Base-by-base conservation (phyloP, 2,113 vertebrate genomes). In the Neogobius melanostomus region DNA sequence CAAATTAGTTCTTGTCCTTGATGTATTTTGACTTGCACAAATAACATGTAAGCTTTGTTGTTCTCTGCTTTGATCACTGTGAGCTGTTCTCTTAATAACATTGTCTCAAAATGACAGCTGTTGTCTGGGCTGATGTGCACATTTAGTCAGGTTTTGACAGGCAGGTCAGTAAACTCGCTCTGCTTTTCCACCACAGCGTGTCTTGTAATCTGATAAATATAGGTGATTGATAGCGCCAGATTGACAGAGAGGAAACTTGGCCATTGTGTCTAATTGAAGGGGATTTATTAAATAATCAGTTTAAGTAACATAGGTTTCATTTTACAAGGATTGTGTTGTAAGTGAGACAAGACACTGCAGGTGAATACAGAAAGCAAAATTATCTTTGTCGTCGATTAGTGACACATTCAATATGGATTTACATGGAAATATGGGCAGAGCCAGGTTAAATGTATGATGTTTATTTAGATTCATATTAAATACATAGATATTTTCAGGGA, bases 161-260 rank as follows among this genome's bases (percentile, higher is more conserved):
- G 71, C 59, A 52, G n/a, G 53, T 8, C 44, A 46, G n/a, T 49
- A 42, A 6, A 45, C 9, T 61, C 17, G 15, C 36, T 36, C 50
- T 71, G 53, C 54, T 51, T 21, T 52, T 79, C 61, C 64, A 47
- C 17, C 11, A 63, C 11, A 60, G 59, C 71, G 15, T 56, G 16
- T 16, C 43, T 61, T 54, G 77, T 84, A 85, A 82, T 81, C 28
- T 75, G 67, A 85, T 77, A 46, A 89, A 86, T 79, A 68, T 72
- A 2, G 56, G 51, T 80, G 84, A 78, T 81, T 80, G 69, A 81
- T 84, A 76, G 62, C 66, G 65, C 60, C 42, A 53, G 49, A 75
- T 54, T 9, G 43, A 52, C 64, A 46, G 67, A 76, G 65, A 72
- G 76, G 50, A 84, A 78, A 70, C 72, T 68, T 60, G 46, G 73